These are phyloP conservation scores for Campylomormyrus numenius DNA, from an alignment of 2,113 vertebrate genomes.

Conservation along the genomic window DNA sequence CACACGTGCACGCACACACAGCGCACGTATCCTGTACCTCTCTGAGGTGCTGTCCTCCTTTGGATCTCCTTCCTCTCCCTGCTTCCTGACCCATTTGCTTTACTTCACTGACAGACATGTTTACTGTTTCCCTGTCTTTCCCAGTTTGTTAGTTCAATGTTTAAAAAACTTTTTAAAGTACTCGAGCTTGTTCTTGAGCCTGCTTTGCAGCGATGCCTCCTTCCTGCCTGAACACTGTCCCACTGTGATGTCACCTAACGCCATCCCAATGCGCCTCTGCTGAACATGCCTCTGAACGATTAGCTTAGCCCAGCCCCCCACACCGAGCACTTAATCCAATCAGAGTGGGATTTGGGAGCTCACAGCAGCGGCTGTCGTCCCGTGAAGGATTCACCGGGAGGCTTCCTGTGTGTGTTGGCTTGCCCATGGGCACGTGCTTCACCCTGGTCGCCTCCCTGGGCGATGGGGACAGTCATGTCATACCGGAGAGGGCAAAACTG, in stretches of 20 bases:
- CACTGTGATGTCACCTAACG: conserved; percentile 52
- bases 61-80: not conserved
- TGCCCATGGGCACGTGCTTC: not conserved
- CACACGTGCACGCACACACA: not conserved
- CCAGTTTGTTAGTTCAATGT: not conserved
- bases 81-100: not conserved
- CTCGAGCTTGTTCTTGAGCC: not conserved
- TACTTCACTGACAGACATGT: not conserved
- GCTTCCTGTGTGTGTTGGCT: not conserved
- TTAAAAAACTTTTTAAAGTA: not conserved
- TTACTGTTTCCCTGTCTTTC: not conserved
- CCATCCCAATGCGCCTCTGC: conserved; percentile 31
- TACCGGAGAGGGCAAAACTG: not conserved
- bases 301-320: conserved; percentile 44
- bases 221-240: conserved; percentile 28
- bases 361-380: not conserved
- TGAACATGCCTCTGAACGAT: conserved; percentile 47
- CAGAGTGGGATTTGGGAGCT: conserved; percentile 27
- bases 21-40: not conserved
- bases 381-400: not conserved
- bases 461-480: not conserved
- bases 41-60: not conserved
- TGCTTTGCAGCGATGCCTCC: not conserved
- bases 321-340: conserved; percentile 50
- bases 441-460: not conserved